A percentile compares a stretch with the other conserved stretches of the same genome.
Evolutionary conservation across 2,888 invertebrate genomes (phyloP).

Genomic region (Apotomis betuletana): DNA sequence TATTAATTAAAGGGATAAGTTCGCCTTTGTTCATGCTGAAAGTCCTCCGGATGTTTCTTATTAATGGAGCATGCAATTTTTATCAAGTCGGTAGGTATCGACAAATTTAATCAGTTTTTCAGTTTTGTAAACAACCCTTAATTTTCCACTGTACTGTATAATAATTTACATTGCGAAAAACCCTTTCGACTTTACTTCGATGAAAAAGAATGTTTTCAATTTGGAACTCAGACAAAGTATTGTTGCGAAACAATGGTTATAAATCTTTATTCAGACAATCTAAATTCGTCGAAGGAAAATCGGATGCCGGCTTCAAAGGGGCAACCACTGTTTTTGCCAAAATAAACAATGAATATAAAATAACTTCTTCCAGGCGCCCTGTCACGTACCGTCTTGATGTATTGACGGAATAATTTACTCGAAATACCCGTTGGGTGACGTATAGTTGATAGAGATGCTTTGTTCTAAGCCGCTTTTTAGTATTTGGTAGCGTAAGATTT

Average conservation of each 20-base stretch:
- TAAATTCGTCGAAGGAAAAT: constrained; percentile 32
- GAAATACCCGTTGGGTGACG: not conserved
- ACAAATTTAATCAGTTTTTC: not conserved
- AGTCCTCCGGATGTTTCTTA: too few species aligned
- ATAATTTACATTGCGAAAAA: not conserved
- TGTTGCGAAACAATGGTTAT: constrained; percentile 36
- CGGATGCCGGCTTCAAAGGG: constrained; percentile 34
- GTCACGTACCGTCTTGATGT: constrained; percentile 30
- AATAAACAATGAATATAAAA: constrained; percentile 38
- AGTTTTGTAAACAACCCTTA: not conserved
- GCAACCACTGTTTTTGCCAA: constrained; percentile 28
- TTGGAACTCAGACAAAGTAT: constrained; percentile 37
- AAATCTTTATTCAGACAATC: constrained; percentile 38
- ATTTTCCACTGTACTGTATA: constrained; percentile 3
- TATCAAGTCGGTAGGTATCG: too few species aligned
- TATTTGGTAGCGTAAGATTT: too few species aligned
- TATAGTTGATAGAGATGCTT: too few species aligned
- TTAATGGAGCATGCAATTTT: too few species aligned
- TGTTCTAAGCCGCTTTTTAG: too few species aligned
- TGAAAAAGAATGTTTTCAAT: constrained; percentile 40
- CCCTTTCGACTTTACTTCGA: constrained; percentile 31
- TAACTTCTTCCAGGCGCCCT: constrained; percentile 12
- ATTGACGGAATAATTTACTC: constrained; percentile 34
- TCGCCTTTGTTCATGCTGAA: too few species aligned
- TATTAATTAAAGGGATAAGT: too few species aligned